phyloP scores from a whole-genome alignment of 2,888 invertebrate genomes.

The Thereva nobilitata region DNA sequence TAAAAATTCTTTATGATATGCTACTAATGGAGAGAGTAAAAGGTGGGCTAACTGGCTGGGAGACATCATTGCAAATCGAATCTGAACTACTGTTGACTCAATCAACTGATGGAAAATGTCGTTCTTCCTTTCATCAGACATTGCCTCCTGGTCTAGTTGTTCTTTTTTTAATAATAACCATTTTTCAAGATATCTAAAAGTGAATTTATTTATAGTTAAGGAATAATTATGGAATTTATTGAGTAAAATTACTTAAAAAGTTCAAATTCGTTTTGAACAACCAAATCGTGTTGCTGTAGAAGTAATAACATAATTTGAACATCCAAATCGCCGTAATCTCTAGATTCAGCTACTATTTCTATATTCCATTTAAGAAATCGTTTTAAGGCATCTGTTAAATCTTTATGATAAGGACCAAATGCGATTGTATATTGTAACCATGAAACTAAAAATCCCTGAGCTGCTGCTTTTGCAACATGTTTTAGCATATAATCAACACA shows the following conservation, averaged over 20 bases:
- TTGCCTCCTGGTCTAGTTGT: conserved; percentile 60
- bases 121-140: conserved; percentile 61
- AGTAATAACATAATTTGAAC: conserved; percentile 75
- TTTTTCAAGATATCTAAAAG: conserved; percentile 67
- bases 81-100: conserved; percentile 73
- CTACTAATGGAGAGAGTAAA: conserved; percentile 75
- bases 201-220: conserved; percentile 3
- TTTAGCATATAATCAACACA: conserved; percentile 87
- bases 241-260: conserved; percentile 65
- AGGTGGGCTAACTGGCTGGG: conserved; percentile 84
- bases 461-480: conserved; percentile 83
- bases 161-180: conserved; percentile 79
- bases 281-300: conserved; percentile 83
- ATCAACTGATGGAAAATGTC: conserved; percentile 71
- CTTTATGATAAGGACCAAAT: conserved; percentile 67
- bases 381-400: conserved; percentile 68
- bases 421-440: conserved; percentile 91
- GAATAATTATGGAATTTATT: not conserved
- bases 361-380: conserved; percentile 91
- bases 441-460: conserved; percentile 78
- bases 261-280: conserved; percentile 86
- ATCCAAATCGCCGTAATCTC: conserved; percentile 82
- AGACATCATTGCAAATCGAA: conserved; percentile 94
- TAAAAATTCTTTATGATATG: conserved; percentile 83
- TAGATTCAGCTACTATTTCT: conserved; percentile 76